Evolutionary conservation across 2,113 vertebrate genomes (phyloP).

Genomic region (Talpa occidentalis): DNA sequence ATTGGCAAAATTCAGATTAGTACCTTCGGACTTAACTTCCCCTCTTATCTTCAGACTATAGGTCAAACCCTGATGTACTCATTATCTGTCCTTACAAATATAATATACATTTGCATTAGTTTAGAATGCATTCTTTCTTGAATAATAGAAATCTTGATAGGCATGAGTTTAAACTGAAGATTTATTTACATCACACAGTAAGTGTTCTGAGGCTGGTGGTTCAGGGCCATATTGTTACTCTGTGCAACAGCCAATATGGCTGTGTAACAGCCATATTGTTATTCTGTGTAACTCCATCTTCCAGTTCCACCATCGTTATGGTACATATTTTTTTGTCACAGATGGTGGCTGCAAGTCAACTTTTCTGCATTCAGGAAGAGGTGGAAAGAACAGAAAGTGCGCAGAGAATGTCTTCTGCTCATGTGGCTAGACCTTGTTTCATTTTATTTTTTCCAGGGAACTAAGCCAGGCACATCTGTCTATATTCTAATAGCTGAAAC

Average conservation of each 20-base stretch:
- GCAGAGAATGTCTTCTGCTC: neutral
- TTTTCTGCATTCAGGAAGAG: neutral
- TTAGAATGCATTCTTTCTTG: neutral
- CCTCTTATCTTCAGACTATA: neutral
- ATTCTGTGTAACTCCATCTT: neutral
- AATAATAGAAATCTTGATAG: neutral
- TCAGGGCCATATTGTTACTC: neutral
- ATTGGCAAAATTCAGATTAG: neutral
- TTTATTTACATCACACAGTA: neutral
- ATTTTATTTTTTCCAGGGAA: neutral
- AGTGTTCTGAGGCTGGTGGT: neutral
- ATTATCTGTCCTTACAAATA: neutral
- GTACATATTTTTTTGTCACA: neutral
- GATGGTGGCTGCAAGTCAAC: neutral
- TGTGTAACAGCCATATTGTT: no score
- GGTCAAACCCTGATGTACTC: neutral
- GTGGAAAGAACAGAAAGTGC: neutral
- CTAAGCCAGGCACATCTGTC: neutral
- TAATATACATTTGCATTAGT: neutral
- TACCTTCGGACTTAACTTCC: neutral
- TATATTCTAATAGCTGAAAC: neutral
- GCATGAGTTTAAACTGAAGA: neutral
- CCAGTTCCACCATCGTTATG: neutral
- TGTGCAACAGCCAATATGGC: neutral
- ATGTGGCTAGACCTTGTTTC: neutral